These are phyloP conservation scores for Zoanthus sociatus DNA, from an alignment of 92 coral and sea anemone genomes.

Conservation along the genomic window DNA sequence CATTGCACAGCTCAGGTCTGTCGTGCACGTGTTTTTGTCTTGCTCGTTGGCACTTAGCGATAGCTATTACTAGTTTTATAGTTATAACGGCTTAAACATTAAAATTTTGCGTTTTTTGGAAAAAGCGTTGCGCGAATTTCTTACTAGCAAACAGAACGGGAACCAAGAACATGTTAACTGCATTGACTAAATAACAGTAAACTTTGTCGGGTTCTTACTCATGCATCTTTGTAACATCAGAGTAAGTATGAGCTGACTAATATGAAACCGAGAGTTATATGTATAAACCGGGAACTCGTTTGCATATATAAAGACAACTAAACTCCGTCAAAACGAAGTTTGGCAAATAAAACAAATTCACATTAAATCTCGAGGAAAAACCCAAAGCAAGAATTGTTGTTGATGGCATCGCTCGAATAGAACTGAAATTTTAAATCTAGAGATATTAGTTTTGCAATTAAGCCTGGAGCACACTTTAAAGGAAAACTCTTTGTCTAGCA, in stretches of 20 bases:
- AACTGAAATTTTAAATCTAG: not conserved
- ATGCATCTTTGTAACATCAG: conserved; percentile 12
- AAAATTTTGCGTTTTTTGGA: no score
- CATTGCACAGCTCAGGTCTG: no score
- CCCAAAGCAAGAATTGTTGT: not conserved
- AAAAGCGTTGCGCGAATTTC: no score
- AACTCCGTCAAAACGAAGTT: not conserved
- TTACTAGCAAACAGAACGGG: no score
- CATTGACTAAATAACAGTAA: not conserved
- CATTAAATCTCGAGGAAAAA: conserved; percentile 10
- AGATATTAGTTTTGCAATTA: not conserved
- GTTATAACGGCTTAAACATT: no score
- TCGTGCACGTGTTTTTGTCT: no score
- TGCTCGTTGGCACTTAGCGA: no score
- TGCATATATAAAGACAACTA: not conserved
- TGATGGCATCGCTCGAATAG: conserved; percentile 14
- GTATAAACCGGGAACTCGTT: not conserved
- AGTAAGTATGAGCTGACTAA: not conserved
- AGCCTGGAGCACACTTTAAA: conserved; percentile 12
- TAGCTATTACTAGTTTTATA: no score
- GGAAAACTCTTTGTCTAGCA: not conserved
- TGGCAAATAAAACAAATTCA: not conserved
- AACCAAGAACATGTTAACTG: no score
- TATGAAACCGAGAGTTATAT: not conserved
- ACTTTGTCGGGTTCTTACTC: not conserved